Evolutionary conservation across 1,140 invertebrate genomes (phyloP).

Genomic region (Penaeus vannamei): DNA sequence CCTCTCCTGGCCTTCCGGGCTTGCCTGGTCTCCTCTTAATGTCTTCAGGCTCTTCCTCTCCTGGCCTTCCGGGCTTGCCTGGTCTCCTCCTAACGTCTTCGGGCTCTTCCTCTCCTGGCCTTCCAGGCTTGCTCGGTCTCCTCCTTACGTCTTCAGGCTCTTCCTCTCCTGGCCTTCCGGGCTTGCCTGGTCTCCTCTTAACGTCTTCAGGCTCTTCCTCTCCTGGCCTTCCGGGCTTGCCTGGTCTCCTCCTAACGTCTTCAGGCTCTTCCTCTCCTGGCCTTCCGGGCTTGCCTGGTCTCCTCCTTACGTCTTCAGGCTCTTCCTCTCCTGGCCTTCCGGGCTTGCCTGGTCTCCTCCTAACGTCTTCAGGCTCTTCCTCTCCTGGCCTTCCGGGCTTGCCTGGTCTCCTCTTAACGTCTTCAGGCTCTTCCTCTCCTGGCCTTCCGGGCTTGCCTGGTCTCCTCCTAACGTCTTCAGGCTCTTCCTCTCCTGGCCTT

Average conservation of each 20-base stretch:
- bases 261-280: not conserved
- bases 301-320: not conserved
- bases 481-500: conserved; percentile 31
- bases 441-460: conserved; percentile 18
- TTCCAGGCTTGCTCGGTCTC: not conserved
- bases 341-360: too few relatives aligned
- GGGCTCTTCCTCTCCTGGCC: conserved; percentile 24
- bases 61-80: not conserved
- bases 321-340: not conserved
- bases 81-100: not conserved
- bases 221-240: not conserved
- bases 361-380: too few relatives aligned
- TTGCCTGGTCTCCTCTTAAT: not conserved
- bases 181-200: not conserved
- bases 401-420: conserved; percentile 13
- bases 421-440: conserved; percentile 30
- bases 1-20: not conserved
- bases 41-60: conserved; percentile 10
- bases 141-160: not conserved
- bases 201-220: conserved; percentile 14
- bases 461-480: conserved; percentile 20
- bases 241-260: not conserved
- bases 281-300: not conserved
- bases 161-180: not conserved
- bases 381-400: not conserved